Conservation (phyloP, 2,113 vertebrate genomes). For the Erinaceus europaeus region DNA sequence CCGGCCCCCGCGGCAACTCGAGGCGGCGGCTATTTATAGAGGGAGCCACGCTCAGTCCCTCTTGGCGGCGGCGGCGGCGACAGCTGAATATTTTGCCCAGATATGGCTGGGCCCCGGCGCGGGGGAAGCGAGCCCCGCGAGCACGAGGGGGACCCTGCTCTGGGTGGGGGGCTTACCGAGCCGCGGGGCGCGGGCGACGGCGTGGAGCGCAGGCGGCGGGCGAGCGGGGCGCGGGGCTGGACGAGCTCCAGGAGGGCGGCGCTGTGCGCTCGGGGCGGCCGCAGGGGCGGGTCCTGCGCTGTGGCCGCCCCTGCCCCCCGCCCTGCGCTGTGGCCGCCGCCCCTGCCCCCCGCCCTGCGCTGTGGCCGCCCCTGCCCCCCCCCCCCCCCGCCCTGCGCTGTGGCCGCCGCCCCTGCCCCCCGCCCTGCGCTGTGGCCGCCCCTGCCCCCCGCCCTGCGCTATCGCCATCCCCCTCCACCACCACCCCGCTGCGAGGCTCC, state of each 20-base stretch:
- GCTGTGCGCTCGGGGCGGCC: constrained; percentile 42
- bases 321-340: neutral
- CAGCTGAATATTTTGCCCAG: constrained; percentile 92
- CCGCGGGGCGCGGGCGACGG: neutral
- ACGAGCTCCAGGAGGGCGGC: constrained; percentile 32
- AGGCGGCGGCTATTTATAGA: constrained; percentile 79
- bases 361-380: neutral
- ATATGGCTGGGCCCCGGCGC: constrained; percentile 84
- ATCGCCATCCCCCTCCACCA: too few relatives aligned
- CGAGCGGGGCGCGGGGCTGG: constrained; percentile 40
- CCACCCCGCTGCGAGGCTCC: too few relatives aligned
- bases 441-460: too few relatives aligned
- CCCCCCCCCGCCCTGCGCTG: neutral
- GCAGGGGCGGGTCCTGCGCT: constrained; percentile 41
- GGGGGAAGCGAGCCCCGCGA: constrained; percentile 51
- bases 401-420: too few relatives aligned
- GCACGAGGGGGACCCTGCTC: constrained; percentile 11
- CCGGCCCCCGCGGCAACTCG: constrained; percentile 9
- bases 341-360: neutral
- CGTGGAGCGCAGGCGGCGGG: neutral
- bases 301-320: constrained; percentile 59
- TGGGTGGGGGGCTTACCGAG: neutral
- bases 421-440: too few relatives aligned
- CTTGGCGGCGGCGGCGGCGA: constrained; percentile 86
- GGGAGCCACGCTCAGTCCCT: constrained; percentile 73